These are phyloP conservation scores for Pitta sordida DNA, from an alignment of 2,113 vertebrate species.

Conservation along the genomic window DNA sequence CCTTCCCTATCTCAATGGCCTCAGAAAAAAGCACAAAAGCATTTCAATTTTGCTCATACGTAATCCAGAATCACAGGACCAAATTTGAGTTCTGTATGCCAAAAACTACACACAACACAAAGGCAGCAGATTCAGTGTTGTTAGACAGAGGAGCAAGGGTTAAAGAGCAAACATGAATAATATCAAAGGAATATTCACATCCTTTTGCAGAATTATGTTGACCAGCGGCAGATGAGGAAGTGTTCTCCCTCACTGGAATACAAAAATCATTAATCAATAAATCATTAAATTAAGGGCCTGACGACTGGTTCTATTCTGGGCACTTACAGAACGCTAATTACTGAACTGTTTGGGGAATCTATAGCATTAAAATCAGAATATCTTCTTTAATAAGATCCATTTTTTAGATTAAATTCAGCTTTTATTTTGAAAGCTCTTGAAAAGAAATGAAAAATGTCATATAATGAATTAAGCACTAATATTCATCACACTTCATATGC, in stretches of 20 bases:
- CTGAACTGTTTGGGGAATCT: neutral
- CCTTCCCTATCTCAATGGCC: neutral
- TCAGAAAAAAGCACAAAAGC: neutral
- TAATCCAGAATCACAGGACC: neutral
- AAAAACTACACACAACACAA: neutral
- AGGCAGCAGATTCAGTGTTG: neutral
- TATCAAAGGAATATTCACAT: conserved; percentile 1
- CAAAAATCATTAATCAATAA: conserved; percentile 40
- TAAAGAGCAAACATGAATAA: neutral
- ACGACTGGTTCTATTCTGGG: neutral
- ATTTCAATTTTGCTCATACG: neutral
- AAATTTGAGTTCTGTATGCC: neutral
- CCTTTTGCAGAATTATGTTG: neutral
- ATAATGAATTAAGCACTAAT: conserved; percentile 35
- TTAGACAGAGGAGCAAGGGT: neutral
- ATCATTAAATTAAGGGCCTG: conserved; percentile 39
- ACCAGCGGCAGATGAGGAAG: conserved; percentile 15
- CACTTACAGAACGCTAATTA: conserved; percentile 27
- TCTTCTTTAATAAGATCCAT: neutral
- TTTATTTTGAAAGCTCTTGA: conserved; percentile 37
- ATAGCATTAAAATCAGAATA: neutral
- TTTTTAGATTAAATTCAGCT: neutral
- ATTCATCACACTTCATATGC: neutral
- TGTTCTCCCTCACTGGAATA: neutral
- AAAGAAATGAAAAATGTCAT: conserved; percentile 5